Evolutionary conservation across 1,140 invertebrate genomes (phyloP).

Genomic region (Charaxes varanes): DNA sequence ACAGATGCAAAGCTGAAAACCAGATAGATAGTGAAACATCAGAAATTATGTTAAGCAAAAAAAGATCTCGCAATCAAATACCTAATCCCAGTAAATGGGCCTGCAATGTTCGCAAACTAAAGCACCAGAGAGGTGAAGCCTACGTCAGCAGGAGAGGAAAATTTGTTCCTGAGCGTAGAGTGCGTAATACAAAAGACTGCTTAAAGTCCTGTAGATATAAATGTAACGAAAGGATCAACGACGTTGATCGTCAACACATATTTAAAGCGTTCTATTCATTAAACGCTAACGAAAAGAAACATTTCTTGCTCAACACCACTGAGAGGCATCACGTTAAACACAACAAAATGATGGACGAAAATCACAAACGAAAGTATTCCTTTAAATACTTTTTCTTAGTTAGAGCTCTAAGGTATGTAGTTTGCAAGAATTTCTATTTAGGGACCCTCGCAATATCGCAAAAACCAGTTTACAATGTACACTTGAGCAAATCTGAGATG

Average conservation of each 20-base stretch:
- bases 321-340: slow-evolving; percentile 47
- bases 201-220: slow-evolving; percentile 52
- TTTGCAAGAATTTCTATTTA: slow-evolving; percentile 67
- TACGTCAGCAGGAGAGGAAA: slow-evolving; percentile 60
- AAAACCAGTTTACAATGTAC: slow-evolving; percentile 63
- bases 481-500: slow-evolving; percentile 55
- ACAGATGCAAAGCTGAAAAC: slow-evolving; percentile 37
- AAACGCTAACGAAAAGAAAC: slow-evolving; percentile 62
- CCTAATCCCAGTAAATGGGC: slow-evolving; percentile 55
- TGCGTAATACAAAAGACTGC: slow-evolving; percentile 58
- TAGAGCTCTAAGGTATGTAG: slow-evolving; percentile 42
- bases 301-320: slow-evolving; percentile 60
- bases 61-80: slow-evolving; percentile 32
- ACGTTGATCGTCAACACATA: slow-evolving; percentile 54
- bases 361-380: slow-evolving; percentile 45
- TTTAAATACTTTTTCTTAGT: slow-evolving; percentile 65
- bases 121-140: slow-evolving; percentile 60
- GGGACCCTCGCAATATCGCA: slow-evolving; percentile 64
- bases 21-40: slow-evolving; percentile 20
- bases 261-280: slow-evolving; percentile 64
- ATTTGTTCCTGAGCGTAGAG: slow-evolving; percentile 46
- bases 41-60: slow-evolving; percentile 14
- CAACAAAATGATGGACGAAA: slow-evolving; percentile 26
- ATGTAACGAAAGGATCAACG: slow-evolving; percentile 52
- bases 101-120: slow-evolving; percentile 54